Evolutionary conservation across 2,888 invertebrate species (phyloP), one percentile per base, ranked within the genome.

Genomic region (Nyleta sp.): DNA sequence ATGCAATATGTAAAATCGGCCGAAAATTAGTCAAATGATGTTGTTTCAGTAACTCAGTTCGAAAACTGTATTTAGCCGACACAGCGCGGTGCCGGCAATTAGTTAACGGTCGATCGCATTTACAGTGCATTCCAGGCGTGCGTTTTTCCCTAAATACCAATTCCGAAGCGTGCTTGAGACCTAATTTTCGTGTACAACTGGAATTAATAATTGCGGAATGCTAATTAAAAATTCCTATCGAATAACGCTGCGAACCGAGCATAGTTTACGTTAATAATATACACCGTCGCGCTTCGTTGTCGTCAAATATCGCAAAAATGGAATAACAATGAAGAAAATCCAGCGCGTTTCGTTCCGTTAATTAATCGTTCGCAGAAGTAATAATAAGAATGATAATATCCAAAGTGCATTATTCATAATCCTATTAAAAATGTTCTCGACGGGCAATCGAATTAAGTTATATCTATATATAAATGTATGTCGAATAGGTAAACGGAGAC

Each of bases 381-480:
- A 17, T 13, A 20, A 35, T 38, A 38, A 55, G 22, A 42, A 57
- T 8, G 44, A 44, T 59, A 18, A 31, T 59, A 59, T 13, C n/a
- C 24, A 17, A 10, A 42, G 28, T 13, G 11, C 11, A 42, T 59
- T 44, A 46, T 44, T 59, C n/a, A n/a, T n/a, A n/a, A n/a, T n/a
- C 48, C n/a, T 13, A 33, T 35, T 50, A 64, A 64, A 64, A 64
- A 62, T 48, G 22, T 38, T 28, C 28, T 22, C 13, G 7, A 7
- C 48, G 10, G 18, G 46, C 72, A 64, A 72, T 72, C 40, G 55
- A 72, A 64, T 64, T 48, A 64, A 52, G 44, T 44, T 71, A 35
- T 48, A 55, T 65, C 52, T 71, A 35, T 48, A 55, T 65, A 65
- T 73, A 48, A 73, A 57, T 64, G 60, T 50, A 42, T 48, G 48